phyloP scores from a whole-genome alignment of 2,113 vertebrate genomes.

The Capreolus pygargus region DNA sequence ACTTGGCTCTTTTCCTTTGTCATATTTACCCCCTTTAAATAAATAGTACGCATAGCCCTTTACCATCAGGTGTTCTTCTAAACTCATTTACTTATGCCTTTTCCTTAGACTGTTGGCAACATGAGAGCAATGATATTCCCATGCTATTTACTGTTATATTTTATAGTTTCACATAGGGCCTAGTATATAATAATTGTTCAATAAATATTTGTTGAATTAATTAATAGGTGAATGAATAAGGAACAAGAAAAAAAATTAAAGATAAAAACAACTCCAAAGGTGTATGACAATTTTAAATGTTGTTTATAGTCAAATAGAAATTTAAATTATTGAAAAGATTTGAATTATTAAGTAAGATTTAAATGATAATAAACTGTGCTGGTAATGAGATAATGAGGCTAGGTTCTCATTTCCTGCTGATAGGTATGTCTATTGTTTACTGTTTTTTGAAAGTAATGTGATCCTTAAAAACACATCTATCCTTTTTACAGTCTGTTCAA shows the following conservation, averaged over 20 bases:
- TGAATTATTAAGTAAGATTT: background rate
- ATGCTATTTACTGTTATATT: background rate
- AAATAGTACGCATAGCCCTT: background rate
- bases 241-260: background rate
- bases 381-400: background rate
- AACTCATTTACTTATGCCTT: background rate
- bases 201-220: background rate
- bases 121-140: background rate
- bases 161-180: background rate
- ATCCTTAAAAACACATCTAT: background rate
- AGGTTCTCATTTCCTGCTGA: background rate
- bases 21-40: background rate
- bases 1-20: background rate
- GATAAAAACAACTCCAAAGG: background rate
- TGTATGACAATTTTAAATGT: background rate
- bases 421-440: background rate
- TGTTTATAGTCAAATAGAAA: background rate
- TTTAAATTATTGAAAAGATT: background rate
- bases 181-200: background rate
- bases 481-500: background rate
- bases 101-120: background rate
- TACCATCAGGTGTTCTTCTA: background rate
- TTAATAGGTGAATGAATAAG: background rate
- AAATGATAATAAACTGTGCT: background rate
- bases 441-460: background rate